Evolutionary conservation across 2,797 vertebrate species (phyloP).

Genomic region (Melanotaenia boesemani): DNA sequence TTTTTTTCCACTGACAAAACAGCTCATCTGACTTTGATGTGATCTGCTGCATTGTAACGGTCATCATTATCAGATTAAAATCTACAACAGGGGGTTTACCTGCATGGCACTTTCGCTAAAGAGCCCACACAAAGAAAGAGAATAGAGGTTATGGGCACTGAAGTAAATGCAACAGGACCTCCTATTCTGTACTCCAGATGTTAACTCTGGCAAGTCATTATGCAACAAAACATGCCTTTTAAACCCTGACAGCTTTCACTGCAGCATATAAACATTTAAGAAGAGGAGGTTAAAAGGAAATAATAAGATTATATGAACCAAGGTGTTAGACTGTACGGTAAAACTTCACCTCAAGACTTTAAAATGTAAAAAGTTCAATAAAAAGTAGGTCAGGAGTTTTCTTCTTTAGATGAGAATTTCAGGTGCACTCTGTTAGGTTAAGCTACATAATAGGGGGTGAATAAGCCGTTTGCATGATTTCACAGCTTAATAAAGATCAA

Average conservation of each 20-base stretch:
- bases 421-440: background rate
- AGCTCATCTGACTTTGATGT: background rate
- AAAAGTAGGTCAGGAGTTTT: background rate
- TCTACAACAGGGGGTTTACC: background rate
- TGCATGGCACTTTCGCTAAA: background rate
- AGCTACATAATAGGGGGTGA: background rate
- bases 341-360: background rate
- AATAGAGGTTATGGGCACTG: constrained; percentile 10
- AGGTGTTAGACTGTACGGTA: background rate
- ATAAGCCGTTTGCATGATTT: background rate
- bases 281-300: constrained; percentile 16
- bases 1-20: background rate
- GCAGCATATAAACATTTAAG: constrained; percentile 42
- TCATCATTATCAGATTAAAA: background rate
- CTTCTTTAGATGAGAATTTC: background rate
- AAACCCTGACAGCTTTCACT: constrained; percentile 64
- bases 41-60: background rate
- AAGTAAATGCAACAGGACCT: constrained; percentile 65
- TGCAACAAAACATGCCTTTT: constrained; percentile 64
- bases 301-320: background rate
- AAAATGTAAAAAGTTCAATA: background rate
- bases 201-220: constrained; percentile 76
- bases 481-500: constrained; percentile 22
- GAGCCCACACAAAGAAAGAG: background rate
- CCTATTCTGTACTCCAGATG: constrained; percentile 78